phyloP scores from a whole-genome alignment of 2,797 vertebrate genomes.

The Pantherophis vulpinus region DNA sequence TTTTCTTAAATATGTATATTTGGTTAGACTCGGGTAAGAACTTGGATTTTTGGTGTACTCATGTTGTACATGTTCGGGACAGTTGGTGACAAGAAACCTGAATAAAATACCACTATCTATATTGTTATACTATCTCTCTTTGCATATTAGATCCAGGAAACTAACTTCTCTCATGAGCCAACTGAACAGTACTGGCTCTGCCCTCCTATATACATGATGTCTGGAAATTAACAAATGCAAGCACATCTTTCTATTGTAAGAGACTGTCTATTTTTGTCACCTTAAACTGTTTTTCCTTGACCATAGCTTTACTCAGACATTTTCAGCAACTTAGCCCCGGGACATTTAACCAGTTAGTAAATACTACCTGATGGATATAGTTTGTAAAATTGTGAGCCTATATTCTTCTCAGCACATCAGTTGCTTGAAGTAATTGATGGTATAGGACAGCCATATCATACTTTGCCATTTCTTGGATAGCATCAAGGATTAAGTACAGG shows the following conservation, averaged over 20 bases:
- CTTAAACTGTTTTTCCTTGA: neutral
- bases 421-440: neutral
- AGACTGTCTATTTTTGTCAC: neutral
- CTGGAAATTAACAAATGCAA: neutral
- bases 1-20: neutral
- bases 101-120: neutral
- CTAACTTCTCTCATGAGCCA: neutral
- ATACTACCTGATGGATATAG: neutral
- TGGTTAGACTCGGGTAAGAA: neutral
- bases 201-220: neutral
- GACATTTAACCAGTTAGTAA: neutral
- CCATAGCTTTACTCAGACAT: neutral
- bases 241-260: neutral
- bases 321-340: neutral
- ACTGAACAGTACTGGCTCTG: neutral
- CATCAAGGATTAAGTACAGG: neutral
- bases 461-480: neutral
- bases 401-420: neutral
- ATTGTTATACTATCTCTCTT: neutral
- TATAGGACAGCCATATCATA: neutral
- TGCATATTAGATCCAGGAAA: neutral
- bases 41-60: neutral
- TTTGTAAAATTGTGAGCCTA: accelerated
- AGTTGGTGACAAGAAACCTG: neutral
- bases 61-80: neutral